These are phyloP conservation scores for Drosophila anomalipes DNA, from an alignment of 2,888 invertebrate species.

Conservation along the genomic window DNA sequence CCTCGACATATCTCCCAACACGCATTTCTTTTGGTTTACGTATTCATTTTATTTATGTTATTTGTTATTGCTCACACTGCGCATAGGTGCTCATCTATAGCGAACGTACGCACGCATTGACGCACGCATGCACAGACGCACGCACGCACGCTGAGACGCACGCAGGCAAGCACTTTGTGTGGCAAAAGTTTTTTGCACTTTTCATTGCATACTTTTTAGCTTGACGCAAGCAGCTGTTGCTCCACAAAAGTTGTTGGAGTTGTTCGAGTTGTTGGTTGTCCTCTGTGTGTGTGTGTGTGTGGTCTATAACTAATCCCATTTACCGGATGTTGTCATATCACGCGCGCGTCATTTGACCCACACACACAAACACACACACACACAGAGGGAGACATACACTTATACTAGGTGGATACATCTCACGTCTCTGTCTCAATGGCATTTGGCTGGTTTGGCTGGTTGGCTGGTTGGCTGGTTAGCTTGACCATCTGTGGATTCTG, in stretches of 20 bases:
- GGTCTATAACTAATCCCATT: slow-evolving; percentile 70
- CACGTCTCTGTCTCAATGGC: slow-evolving; percentile 45
- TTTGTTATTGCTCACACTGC: background rate
- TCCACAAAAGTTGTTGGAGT: slow-evolving; percentile 17
- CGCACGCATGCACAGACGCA: background rate
- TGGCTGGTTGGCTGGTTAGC: slow-evolving; percentile 36
- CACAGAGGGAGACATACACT: background rate
- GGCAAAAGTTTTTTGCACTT: slow-evolving; percentile 59
- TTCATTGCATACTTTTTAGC: slow-evolving; percentile 71
- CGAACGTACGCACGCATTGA: background rate
- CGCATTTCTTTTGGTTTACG: background rate
- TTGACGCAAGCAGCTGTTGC: slow-evolving; percentile 65
- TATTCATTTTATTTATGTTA: background rate
- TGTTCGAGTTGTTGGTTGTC: slow-evolving; percentile 1
- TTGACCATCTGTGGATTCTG: slow-evolving; percentile 57
- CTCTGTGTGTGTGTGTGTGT: slow-evolving; percentile 31
- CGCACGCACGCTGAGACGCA: slow-evolving; percentile 3
- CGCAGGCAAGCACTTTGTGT: slow-evolving; percentile 21
- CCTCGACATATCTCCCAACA: background rate
- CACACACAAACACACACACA: slow-evolving; percentile 27
- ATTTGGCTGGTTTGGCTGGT: slow-evolving; percentile 32
- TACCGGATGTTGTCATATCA: slow-evolving; percentile 73
- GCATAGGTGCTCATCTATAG: slow-evolving; percentile 22
- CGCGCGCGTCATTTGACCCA: slow-evolving; percentile 75
- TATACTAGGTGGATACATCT: slow-evolving; percentile 30